Base-by-base conservation (phyloP, 1,140 invertebrate species). In the Hypsibius dujardini region DNA sequence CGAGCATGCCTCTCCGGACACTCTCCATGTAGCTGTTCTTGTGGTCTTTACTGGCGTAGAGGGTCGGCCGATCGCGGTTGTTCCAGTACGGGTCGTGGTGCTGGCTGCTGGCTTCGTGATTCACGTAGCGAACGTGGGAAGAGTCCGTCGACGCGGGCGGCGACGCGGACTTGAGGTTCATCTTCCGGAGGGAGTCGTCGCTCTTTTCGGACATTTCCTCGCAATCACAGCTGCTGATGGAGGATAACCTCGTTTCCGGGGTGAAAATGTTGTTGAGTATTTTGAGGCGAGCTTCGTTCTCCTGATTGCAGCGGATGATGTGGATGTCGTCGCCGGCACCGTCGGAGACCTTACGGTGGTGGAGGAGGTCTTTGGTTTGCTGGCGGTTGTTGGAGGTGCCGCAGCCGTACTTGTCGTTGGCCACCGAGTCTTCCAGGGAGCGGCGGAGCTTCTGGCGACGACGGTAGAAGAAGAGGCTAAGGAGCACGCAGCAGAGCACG, bases 201-300 rank as follows among this genome's bases (percentile, higher is more conserved):
- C 62, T 67, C 42, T 42, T 7, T 3, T 67, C 42, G 3, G 62
- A 67, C 7, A 67, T 7, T 14, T 42, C 42, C 3, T 42, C 62
- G 3, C n/a, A n/a, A n/a, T n/a, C n/a, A n/a, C n/a, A n/a, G n/a
- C n/a, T n/a, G n/a, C n/a, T n/a, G n/a, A n/a, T 67, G 12, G 3
- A 67, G 12, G 7, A 42, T 3, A 42, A 7, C 42, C 42, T 42
- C 45, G 62, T 12, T 14, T 42, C 45, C 62, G 12, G n/a, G n/a
- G 7, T 67, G 62, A 67, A 42, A 42, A 67, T 42, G 42, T 67
- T 67, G 42, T 67, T 67, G 7, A 67, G 62, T 3, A 67, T 67
- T 42, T 67, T 67, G 12, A 67, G 45, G 7, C 62, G 62, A 7
- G 42, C 62, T 67, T 67, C 62, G 62, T 67, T 67, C 7, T 67